Evolutionary conservation across 2,797 vertebrate species (phyloP).

Genomic region (Phataginus tetradactyla): DNA sequence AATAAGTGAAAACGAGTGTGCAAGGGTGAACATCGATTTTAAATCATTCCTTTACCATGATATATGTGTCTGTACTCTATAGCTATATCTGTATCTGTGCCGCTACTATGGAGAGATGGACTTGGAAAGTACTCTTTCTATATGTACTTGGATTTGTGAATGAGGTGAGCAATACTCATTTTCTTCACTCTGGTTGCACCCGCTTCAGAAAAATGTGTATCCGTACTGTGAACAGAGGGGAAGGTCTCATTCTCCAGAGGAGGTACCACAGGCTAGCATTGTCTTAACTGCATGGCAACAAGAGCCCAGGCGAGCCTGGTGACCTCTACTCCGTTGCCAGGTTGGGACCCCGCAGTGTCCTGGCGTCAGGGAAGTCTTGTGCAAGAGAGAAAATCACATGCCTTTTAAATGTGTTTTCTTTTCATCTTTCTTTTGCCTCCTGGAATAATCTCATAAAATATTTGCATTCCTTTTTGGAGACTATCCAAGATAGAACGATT

Average conservation of each 20-base stretch:
- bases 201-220: not conserved
- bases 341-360: fast-evolving
- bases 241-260: not conserved
- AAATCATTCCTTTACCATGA: not conserved
- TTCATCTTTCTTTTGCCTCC: not conserved
- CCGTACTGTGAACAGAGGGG: fast-evolving
- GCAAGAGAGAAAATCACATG: not conserved
- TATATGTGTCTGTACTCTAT: not conserved
- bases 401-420: not conserved
- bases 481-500: not conserved
- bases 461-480: not conserved
- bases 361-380: fast-evolving
- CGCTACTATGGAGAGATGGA: not conserved
- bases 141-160: not conserved
- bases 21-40: not conserved
- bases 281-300: not conserved
- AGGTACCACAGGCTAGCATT: too few species aligned
- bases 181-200: not conserved
- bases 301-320: not conserved
- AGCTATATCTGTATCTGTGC: not conserved
- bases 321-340: fast-evolving
- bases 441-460: not conserved
- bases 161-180: not conserved
- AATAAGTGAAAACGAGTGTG: not conserved
- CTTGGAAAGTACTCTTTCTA: not conserved